These are phyloP conservation scores for Acleris holmiana DNA, from an alignment of 2,888 invertebrate species.

Conservation along the genomic window DNA sequence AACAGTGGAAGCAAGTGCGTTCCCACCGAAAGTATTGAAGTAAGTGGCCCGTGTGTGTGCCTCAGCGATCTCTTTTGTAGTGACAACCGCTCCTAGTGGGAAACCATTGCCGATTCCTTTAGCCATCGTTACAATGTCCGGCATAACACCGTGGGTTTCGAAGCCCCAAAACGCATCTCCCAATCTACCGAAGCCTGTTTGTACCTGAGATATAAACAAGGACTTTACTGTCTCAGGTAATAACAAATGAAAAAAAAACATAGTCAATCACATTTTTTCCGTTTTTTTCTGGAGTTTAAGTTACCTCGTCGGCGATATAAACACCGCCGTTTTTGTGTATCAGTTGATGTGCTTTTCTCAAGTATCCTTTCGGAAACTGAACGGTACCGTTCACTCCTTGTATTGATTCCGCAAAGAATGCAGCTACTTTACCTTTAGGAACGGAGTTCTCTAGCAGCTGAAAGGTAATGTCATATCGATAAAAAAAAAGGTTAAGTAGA, in stretches of 20 bases:
- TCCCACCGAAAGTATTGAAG: conserved; percentile 98
- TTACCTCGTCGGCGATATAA: conserved; percentile 95
- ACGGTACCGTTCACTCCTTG: conserved; percentile 98
- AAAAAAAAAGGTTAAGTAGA: too few relatives aligned
- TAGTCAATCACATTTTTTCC: too few relatives aligned
- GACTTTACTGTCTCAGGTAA: too few relatives aligned
- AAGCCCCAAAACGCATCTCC: conserved; percentile 99
- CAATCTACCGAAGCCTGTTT: conserved; percentile 97
- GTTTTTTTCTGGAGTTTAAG: conserved; percentile 5
- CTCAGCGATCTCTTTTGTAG: conserved; percentile 94
- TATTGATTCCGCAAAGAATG: conserved; percentile 97
- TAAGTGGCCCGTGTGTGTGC: conserved; percentile 90
- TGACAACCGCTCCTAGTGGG: conserved; percentile 97
- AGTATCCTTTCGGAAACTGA: conserved; percentile 95
- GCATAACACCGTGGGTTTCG: conserved; percentile 91
- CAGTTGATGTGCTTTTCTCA: conserved; percentile 91
- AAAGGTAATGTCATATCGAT: conserved; percentile 16
- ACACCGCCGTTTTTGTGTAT: conserved; percentile 93
- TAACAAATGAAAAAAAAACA: too few relatives aligned
- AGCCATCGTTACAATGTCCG: conserved; percentile 98
- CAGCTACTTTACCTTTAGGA: conserved; percentile 92
- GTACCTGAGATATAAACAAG: conserved; percentile 85
- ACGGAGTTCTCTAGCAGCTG: conserved; percentile 90
- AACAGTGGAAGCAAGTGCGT: conserved; percentile 94
- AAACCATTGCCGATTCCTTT: conserved; percentile 98